Base-by-base conservation (phyloP, 2,888 invertebrate genomes). In the Drosophila nr. fundita region DNA sequence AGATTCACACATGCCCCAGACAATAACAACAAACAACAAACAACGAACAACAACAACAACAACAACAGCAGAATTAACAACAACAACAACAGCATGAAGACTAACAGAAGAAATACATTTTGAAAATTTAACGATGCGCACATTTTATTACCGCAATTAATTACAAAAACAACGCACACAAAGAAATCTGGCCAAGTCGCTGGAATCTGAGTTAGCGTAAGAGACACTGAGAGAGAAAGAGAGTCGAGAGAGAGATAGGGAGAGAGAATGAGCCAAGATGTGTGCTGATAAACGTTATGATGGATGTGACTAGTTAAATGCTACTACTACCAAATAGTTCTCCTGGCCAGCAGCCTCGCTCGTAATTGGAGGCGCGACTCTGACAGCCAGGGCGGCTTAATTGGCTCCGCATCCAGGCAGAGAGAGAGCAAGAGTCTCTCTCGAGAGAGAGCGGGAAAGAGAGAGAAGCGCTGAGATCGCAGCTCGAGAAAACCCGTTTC, bases 101-200 rank as follows among this genome's bases (percentile, higher is more conserved):
- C 59, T 27, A 82, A 76, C 78, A 85, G 63, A 76, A 80, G 77
- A 82, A 90, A 89, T 77, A 87, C 90, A 90, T 91, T 91, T 90
- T 78, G 67, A 87, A 83, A 86, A 83, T 79, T 90, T 90, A 91
- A 91, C 83, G 90, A 90, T 82, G 91, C 83, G 72, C 90, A 90
- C 92, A 89, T 92, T 92, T 91, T 91, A 91, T 91, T 91, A 87
- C 90, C 85, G 86, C 91, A 91, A 92, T 91, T 91, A 91, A 91
- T 91, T 91, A 92, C 92, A 84, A 78, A 85, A 87, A 83, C 80
- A 83, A 90, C 82, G 87, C 69, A 53, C 69, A 68, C 73, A 76
- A 79, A 67, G 77, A 83, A 79, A 87, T 85, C 90, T 81, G 11
- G 6, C 42, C 32, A 68, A 73, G 73, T 78, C 79, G 76, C 72